These are phyloP conservation scores for Jacana jacana DNA, from an alignment of 2,113 vertebrate species.

Conservation along the genomic window DNA sequence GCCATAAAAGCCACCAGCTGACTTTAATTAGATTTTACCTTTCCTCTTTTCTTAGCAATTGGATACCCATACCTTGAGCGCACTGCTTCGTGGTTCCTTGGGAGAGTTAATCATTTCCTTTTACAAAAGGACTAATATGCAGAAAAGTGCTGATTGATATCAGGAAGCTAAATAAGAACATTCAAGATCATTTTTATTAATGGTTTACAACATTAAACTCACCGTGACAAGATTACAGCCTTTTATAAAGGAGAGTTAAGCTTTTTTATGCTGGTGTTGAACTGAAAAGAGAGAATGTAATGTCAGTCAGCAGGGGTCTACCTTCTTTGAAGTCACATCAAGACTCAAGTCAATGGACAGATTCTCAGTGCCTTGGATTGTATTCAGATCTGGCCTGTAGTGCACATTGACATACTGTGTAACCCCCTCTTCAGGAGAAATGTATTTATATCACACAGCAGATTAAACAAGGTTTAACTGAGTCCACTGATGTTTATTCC, in stretches of 20 bases:
- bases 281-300: slow-evolving; percentile 14
- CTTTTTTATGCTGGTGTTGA: not conserved
- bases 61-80: slow-evolving; percentile 25
- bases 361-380: not conserved
- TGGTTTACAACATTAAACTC: slow-evolving; percentile 36
- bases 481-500: not conserved
- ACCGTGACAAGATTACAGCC: slow-evolving; percentile 38
- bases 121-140: slow-evolving; percentile 33
- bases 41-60: slow-evolving; percentile 56
- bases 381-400: not conserved
- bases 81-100: slow-evolving; percentile 36
- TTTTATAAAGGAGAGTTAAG: slow-evolving; percentile 4
- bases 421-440: not conserved
- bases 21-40: slow-evolving; percentile 77
- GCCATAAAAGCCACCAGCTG: slow-evolving; percentile 68
- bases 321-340: slow-evolving; percentile 21
- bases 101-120: slow-evolving; percentile 58
- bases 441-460: not conserved
- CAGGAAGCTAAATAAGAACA: not conserved
- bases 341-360: not conserved
- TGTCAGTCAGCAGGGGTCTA: not conserved
- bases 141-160: slow-evolving; percentile 32
- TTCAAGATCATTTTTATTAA: slow-evolving; percentile 36
- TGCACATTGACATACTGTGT: not conserved
- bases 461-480: not conserved